Percentiles rank a stretch among this genome's conserved stretches.
Conservation (phyloP, 2,888 invertebrate genomes). For the Andrena camellia region DNA sequence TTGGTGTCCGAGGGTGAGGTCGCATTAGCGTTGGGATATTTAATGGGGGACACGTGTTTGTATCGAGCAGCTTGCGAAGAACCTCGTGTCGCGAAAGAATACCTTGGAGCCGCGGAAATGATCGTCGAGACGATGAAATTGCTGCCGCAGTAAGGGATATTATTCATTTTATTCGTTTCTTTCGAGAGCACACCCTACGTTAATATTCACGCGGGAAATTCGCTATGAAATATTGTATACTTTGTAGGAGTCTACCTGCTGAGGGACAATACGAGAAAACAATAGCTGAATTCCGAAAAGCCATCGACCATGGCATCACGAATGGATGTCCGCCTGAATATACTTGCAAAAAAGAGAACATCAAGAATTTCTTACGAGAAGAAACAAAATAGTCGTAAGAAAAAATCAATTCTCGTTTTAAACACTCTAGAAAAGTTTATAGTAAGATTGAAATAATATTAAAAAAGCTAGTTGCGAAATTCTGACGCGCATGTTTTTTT, state of each 20-base stretch:
- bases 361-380: slow-evolving; percentile 77
- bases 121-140: slow-evolving; percentile 90
- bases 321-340: slow-evolving; percentile 80
- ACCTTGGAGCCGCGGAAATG: slow-evolving; percentile 92
- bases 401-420: background rate
- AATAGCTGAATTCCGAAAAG: slow-evolving; percentile 88
- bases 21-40: slow-evolving; percentile 89
- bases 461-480: too few relatives aligned
- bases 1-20: slow-evolving; percentile 89
- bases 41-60: slow-evolving; percentile 90
- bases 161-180: background rate
- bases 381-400: slow-evolving; percentile 31
- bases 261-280: slow-evolving; percentile 88
- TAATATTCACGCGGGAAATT: background rate
- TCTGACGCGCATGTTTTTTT: too few relatives aligned
- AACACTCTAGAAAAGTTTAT: background rate
- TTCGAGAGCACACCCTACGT: background rate
- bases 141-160: slow-evolving; percentile 82
- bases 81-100: slow-evolving; percentile 90
- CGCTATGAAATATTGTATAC: background rate
- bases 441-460: background rate
- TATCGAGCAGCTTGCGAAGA: slow-evolving; percentile 92
- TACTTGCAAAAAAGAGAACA: slow-evolving; percentile 81
- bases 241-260: slow-evolving; percentile 86
- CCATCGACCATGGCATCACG: slow-evolving; percentile 88